Evolutionary conservation across 1,140 invertebrate genomes (phyloP).

Genomic region (Antheraea pernyi): DNA sequence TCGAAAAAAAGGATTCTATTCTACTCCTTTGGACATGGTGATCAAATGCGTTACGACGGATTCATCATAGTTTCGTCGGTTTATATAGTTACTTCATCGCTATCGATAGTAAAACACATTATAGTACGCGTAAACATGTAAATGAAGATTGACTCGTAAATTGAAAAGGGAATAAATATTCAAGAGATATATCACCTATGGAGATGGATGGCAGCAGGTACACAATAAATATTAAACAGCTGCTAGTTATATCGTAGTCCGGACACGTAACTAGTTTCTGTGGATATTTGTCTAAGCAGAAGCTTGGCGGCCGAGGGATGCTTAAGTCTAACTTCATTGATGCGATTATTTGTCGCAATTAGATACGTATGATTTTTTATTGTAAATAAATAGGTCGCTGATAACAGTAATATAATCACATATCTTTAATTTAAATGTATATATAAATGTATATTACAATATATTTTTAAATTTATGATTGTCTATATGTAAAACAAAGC

Average conservation of each 20-base stretch:
- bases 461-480: no score
- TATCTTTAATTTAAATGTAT: no score
- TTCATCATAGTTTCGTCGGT: background rate
- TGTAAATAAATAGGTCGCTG: no score
- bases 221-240: slow-evolving; percentile 72
- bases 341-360: no score
- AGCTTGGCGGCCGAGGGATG: slow-evolving; percentile 48
- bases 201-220: slow-evolving; percentile 16
- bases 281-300: slow-evolving; percentile 74
- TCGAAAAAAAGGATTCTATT: no score
- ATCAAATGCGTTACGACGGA: background rate
- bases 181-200: slow-evolving; percentile 4
- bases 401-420: no score
- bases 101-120: no score
- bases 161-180: slow-evolving; percentile 9
- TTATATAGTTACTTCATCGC: no score
- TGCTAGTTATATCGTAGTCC: slow-evolving; percentile 52
- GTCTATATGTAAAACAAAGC: no score
- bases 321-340: slow-evolving; percentile 6
- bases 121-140: background rate
- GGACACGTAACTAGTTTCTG: slow-evolving; percentile 73
- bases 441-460: no score
- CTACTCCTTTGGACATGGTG: no score
- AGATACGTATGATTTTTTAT: background rate
- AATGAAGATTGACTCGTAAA: slow-evolving; percentile 1